Percentiles rank a stretch among this genome's conserved stretches.
phyloP scores from a whole-genome alignment of 2,888 invertebrate genomes.

The Chrysodeixis includens region DNA sequence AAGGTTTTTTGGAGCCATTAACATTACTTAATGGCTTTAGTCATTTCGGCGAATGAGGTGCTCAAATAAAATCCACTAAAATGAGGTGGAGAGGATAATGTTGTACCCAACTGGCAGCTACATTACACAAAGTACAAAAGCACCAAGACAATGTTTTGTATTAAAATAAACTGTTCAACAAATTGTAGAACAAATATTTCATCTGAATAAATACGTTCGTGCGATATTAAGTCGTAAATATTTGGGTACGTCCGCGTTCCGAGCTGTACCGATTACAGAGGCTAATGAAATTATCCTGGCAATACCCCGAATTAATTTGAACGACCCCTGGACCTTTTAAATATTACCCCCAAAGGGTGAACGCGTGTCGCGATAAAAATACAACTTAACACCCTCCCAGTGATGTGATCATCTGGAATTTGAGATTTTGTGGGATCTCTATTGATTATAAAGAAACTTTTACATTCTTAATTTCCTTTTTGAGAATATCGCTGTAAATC shows the following conservation, averaged over 20 bases:
- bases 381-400: conserved; percentile 55
- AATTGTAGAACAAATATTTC: conserved; percentile 42
- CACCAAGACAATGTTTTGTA: conserved; percentile 24
- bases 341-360: conserved; percentile 66
- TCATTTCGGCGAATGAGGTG: conserved; percentile 38
- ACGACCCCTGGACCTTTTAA: conserved; percentile 73
- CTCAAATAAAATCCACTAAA: conserved; percentile 37
- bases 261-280: conserved; percentile 63
- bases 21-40: conserved; percentile 33
- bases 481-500: conserved; percentile 46
- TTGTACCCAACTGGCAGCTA: conserved; percentile 39
- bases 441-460: too few relatives aligned
- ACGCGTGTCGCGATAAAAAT: conserved; percentile 68
- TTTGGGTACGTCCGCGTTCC: conserved; percentile 60
- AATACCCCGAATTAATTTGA: conserved; percentile 79
- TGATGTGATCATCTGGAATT: conserved; percentile 39
- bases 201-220: conserved; percentile 61
- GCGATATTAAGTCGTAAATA: conserved; percentile 78
- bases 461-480: conserved; percentile 49
- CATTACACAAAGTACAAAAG: conserved; percentile 28
- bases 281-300: conserved; percentile 81
- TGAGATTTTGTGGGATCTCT: conserved; percentile 16
- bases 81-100: conserved; percentile 48
- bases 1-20: conserved; percentile 24
- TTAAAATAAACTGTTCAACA: conserved; percentile 27